Evolutionary conservation across 1,140 invertebrate species (phyloP), one percentile per base, ranked within the genome.

Genomic region (Nephila pilipes): DNA sequence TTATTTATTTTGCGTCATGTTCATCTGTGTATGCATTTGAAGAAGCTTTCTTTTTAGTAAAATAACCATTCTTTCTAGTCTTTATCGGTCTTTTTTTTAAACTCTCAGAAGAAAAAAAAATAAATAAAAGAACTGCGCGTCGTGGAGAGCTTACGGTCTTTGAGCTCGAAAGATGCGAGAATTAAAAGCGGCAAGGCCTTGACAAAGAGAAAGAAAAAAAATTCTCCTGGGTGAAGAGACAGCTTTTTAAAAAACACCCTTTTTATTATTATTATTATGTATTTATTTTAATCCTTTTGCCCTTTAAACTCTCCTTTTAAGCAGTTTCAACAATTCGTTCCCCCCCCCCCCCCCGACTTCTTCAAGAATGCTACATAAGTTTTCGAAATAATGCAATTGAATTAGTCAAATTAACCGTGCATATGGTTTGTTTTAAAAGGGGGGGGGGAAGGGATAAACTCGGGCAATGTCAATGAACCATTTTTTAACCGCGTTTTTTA

Each of bases 331-430:
- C 18, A 29, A 46, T 25, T 81, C 46, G 20, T 81, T 81, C n/a
- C 54, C 36, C 5, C 12, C 12, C 4, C 6, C 12, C 46, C 46
- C 46, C 46, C 46, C 12, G 46, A n/a, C 58, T 60, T 60, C 65
- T 69, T 69, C 1, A 29, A 32, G 12, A 29, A 18, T 36, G 29
- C 69, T 36, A 16, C 18, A 75, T 32, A 46, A 54, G 36, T 55
- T 81, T 81, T 81, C 8, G 80, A 81, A 81, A 81, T 54, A 81
- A 81, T 54, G 46, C 46, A 81, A 54, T 81, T 81, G 38, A 81
- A 75, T 81, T 81, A 55, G 80, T 36, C 46, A 81, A 81, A 81
- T 81, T 81, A 81, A 81, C 80, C 38, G 80, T 81, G 46, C 22
- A 54, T 38, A 54, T 46, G 36, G 80, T 81, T 81, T 81, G 80